Evolutionary conservation across 2,797 vertebrate genomes (phyloP), one percentile per base, ranked within the genome.

Genomic region (Ficedula albicollis): DNA sequence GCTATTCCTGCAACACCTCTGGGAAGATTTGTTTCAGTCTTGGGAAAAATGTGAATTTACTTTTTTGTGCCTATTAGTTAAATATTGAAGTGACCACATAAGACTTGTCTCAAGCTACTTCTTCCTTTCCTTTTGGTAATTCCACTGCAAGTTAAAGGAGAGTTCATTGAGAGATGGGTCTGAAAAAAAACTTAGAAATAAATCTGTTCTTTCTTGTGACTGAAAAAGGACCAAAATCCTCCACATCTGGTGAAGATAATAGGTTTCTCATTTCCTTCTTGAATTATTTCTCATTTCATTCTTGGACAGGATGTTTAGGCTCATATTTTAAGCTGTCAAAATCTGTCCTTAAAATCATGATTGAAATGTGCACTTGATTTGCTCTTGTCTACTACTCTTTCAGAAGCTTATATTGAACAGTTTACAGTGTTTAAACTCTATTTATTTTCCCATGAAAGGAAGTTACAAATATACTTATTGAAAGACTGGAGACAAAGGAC

Each of bases 1-100:
- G 5, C 8, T 86, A 48, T 72, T 58, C 16, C 15, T 67, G n/a
- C 58, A 46, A 54, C 25, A 58, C 4, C 8, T 74, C 22, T 59
- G 36, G 21, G n/a, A 74, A 55, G 9, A 76, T 9, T 76, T 36
- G 3, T 34, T 70, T 6, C 23, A 77, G 3, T 9, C 13, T 80
- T 58, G 20, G 21, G 56, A 52, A 52, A 58, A 46, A 15, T 0
- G 0, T 12, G 3, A 25, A 7, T 43, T 67, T 72, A 44, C 2
- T 56, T 83, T 39, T 8, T 52, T 69, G 12, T 68, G 8, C 5
- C 9, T 44, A 23, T 56, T 68, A 36, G 5, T 82, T 58, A 60
- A 64, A 66, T 29, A 52, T 44, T 4, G 13, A 41, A 30, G 27
- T 19, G 16, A 6, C 44, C 41, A 44, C 22, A 26, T 89, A 67